These are phyloP conservation scores for Bolinopsis microptera DNA, from an alignment of 37 sponge, comb jelly and placozoan genomes.

Conservation along the genomic window DNA sequence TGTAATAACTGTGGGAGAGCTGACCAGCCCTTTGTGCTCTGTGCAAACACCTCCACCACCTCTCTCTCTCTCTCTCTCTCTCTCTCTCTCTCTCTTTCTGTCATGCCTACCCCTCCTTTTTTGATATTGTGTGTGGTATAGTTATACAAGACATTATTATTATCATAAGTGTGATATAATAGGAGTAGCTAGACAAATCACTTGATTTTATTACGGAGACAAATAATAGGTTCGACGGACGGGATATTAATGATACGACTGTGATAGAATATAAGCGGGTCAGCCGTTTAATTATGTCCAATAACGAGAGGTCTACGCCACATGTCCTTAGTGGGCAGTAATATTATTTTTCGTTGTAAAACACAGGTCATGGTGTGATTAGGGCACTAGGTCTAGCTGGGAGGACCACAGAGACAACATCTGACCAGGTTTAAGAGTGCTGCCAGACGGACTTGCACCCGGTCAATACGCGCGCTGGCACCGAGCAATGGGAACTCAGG, in stretches of 20 bases:
- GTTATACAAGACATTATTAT: too few relatives aligned
- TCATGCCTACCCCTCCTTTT: too few relatives aligned
- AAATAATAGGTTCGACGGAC: slow-evolving; percentile 9
- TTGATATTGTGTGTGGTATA: too few relatives aligned
- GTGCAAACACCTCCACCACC: too few relatives aligned
- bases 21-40: not conserved
- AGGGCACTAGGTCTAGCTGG: not conserved
- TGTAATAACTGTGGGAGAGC: not conserved
- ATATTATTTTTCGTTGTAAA: not conserved
- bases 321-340: not conserved
- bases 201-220: not conserved
- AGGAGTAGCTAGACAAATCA: slow-evolving; percentile 38
- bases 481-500: not conserved
- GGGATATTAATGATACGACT: too few relatives aligned
- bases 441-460: not conserved
- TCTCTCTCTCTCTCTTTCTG: too few relatives aligned
- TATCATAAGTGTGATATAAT: too few relatives aligned
- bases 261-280: not conserved
- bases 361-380: not conserved
- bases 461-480: not conserved
- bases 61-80: too few relatives aligned
- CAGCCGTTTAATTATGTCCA: not conserved
- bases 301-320: not conserved
- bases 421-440: not conserved
- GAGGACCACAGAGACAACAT: not conserved